Evolutionary conservation across 2,113 vertebrate species (phyloP).

Genomic region (Sebastes fasciatus): DNA sequence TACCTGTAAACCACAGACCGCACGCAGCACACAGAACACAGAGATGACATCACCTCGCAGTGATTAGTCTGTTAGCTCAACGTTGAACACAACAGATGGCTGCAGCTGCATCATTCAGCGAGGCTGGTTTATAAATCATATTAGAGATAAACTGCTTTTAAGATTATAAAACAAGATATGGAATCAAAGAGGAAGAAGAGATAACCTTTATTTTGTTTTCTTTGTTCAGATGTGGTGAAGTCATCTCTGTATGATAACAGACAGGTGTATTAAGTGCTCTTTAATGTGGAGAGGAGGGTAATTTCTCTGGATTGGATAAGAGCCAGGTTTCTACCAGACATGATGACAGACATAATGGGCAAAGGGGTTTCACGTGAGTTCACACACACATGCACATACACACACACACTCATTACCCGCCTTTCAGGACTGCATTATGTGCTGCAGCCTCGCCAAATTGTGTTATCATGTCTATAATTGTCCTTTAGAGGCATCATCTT

Average conservation of each 20-base stretch:
- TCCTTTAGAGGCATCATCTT: constrained; percentile 33
- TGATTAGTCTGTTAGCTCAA: constrained; percentile 59
- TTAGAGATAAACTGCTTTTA: constrained; percentile 4
- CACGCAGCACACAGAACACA: constrained; percentile 59
- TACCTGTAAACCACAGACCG: constrained; percentile 53
- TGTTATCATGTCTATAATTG: constrained; percentile 41
- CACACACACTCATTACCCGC: neutral
- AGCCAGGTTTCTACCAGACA: constrained; percentile 60
- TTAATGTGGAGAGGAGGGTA: constrained; percentile 37
- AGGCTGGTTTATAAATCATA: constrained; percentile 2
- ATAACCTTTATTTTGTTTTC: neutral
- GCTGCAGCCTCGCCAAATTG: constrained; percentile 42
- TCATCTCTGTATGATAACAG: constrained; percentile 29
- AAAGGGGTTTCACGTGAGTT: constrained; percentile 27
- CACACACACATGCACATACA: constrained; percentile 29
- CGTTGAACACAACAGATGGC: constrained; percentile 49
- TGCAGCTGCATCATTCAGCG: constrained; percentile 13
- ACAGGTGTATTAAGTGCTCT: constrained; percentile 62
- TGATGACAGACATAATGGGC: constrained; percentile 65
- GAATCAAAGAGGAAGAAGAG: constrained; percentile 4
- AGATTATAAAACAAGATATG: neutral
- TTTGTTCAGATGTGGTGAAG: constrained; percentile 41
- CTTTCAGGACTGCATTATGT: neutral
- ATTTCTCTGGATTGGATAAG: constrained; percentile 43
- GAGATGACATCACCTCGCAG: constrained; percentile 73